phyloP scores from a whole-genome alignment of 2,888 invertebrate species.

The Megaustenia siamemsis region DNA sequence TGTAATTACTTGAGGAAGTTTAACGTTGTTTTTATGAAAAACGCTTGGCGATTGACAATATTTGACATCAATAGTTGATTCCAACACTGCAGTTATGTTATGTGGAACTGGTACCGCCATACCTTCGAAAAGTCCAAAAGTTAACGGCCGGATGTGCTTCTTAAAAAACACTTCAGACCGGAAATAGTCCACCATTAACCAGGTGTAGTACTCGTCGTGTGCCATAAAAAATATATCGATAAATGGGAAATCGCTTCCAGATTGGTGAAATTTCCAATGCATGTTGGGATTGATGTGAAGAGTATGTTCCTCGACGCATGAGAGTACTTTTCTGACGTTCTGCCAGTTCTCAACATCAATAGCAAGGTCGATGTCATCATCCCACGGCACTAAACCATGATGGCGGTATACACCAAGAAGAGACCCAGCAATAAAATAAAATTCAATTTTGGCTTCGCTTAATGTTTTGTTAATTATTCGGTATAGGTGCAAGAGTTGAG shows the following conservation, averaged over 20 bases:
- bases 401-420: slow-evolving; percentile 38
- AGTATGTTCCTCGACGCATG: neutral
- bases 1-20: neutral
- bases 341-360: slow-evolving; percentile 15
- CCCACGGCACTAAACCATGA: slow-evolving; percentile 26
- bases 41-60: slow-evolving; percentile 39
- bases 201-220: slow-evolving; percentile 19
- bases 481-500: neutral
- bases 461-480: neutral
- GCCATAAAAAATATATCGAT: slow-evolving; percentile 41
- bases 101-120: slow-evolving; percentile 13
- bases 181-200: neutral
- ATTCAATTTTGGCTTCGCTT: neutral
- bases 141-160: slow-evolving; percentile 10
- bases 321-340: slow-evolving; percentile 5
- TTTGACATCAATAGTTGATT: neutral
- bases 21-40: neutral
- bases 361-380: slow-evolving; percentile 41
- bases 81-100: neutral
- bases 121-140: neutral
- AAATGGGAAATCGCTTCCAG: neutral
- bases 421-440: slow-evolving; percentile 7
- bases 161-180: neutral
- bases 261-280: slow-evolving; percentile 35
- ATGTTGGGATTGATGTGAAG: slow-evolving; percentile 8